phyloP scores from a whole-genome alignment of 1,140 invertebrate genomes.

The Berghia stephanieae region DNA sequence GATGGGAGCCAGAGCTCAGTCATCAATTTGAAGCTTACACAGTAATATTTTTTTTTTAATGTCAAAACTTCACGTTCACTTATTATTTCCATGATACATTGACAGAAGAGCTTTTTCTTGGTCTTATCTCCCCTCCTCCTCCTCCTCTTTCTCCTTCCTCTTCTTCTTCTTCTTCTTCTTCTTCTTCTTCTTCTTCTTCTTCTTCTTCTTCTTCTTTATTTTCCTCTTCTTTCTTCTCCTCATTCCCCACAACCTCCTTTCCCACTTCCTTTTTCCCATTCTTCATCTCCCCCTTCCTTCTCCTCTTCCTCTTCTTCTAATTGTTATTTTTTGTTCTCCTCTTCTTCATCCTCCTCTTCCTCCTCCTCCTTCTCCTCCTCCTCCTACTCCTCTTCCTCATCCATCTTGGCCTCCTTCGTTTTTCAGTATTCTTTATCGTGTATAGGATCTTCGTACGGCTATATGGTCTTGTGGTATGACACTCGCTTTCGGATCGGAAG shows the following conservation, averaged over 20 bases:
- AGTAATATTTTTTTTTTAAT: too few species aligned
- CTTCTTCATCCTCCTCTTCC: constrained; percentile 67
- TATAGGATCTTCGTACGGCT: too few species aligned
- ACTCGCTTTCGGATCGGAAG: too few species aligned
- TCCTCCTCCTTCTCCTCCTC: constrained; percentile 70
- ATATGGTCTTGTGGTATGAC: too few species aligned
- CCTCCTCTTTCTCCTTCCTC: neutral
- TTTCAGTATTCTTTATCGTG: neutral
- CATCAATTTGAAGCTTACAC: too few species aligned
- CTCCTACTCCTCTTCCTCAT: constrained; percentile 46
- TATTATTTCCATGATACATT: too few species aligned
- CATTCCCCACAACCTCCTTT: constrained; percentile 68
- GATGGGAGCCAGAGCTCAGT: too few species aligned
- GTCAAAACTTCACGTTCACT: too few species aligned
- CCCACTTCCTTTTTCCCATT: constrained; percentile 66
- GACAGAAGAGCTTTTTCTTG: constrained; percentile 3
- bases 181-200: neutral
- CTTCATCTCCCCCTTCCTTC: constrained; percentile 69
- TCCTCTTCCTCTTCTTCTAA: constrained; percentile 64
- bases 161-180: constrained; percentile 16
- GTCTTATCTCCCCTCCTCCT: neutral
- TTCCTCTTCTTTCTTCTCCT: constrained; percentile 40
- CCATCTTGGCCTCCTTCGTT: neutral
- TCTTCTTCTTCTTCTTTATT: neutral
- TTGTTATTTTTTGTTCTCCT: constrained; percentile 41